Evolutionary conservation across 1,140 invertebrate genomes (phyloP).

Genomic region (Ceratitis capitata): DNA sequence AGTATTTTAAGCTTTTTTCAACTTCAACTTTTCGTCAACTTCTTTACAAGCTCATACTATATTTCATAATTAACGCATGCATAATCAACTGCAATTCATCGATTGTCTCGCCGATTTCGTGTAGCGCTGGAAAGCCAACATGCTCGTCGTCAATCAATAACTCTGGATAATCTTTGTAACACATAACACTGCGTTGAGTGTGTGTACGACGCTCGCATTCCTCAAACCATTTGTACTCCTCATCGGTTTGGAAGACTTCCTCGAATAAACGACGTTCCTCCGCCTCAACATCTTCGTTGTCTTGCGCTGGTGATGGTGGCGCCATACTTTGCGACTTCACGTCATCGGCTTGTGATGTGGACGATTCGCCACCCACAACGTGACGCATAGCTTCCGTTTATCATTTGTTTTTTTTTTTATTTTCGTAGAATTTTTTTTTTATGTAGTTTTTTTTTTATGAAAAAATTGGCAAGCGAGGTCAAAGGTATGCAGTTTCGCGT

Average conservation of each 20-base stretch:
- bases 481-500: not conserved
- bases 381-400: constrained; percentile 55
- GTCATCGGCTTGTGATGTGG: constrained; percentile 48
- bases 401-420: not conserved
- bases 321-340: constrained; percentile 13
- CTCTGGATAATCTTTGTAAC: constrained; percentile 58
- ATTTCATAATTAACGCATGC: constrained; percentile 64
- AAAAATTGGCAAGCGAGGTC: not conserved
- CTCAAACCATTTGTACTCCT: constrained; percentile 48
- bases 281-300: not conserved
- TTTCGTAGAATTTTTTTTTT: not conserved
- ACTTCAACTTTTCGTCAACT: no score
- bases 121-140: constrained; percentile 59
- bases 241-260: constrained; percentile 54
- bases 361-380: constrained; percentile 61
- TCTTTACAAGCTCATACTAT: constrained; percentile 61
- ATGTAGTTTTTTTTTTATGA: not conserved
- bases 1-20: no score
- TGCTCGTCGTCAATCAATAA: constrained; percentile 61
- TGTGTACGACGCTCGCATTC: constrained; percentile 42
- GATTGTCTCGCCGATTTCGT: constrained; percentile 65
- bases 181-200: constrained; percentile 55
- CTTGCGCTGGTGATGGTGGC: not conserved
- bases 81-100: constrained; percentile 64
- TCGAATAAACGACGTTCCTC: constrained; percentile 46